Percentiles rank a stretch among this genome's conserved stretches.
These are phyloP conservation scores for Aethina tumida DNA, from an alignment of 1,140 invertebrate species.

Conservation along the genomic window DNA sequence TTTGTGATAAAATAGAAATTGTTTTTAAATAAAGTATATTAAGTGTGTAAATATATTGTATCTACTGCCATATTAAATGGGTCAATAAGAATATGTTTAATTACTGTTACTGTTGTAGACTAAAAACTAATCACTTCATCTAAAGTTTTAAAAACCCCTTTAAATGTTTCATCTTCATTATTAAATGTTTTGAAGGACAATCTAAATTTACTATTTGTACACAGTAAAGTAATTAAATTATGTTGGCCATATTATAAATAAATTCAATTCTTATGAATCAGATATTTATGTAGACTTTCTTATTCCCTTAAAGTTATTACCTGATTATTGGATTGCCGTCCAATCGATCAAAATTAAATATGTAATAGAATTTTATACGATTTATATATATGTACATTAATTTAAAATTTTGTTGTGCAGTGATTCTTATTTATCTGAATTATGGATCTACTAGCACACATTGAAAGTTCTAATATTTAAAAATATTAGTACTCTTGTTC, in stretches of 20 bases:
- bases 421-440: too few species aligned
- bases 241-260: neutral
- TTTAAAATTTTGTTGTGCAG: too few species aligned
- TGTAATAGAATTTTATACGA: slow-evolving; percentile 3
- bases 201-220: neutral
- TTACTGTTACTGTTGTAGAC: too few species aligned
- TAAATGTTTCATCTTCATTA: neutral
- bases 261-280: neutral
- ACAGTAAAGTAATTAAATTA: neutral
- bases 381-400: slow-evolving; percentile 14
- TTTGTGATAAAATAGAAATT: slow-evolving; percentile 9
- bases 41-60: slow-evolving; percentile 8
- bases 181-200: neutral
- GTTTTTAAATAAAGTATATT: slow-evolving; percentile 1
- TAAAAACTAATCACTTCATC: too few species aligned
- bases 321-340: slow-evolving; percentile 10
- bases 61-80: slow-evolving; percentile 13
- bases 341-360: slow-evolving; percentile 9
- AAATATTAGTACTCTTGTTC: slow-evolving; percentile 2
- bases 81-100: neutral
- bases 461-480: neutral
- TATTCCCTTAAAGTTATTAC: neutral
- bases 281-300: neutral
- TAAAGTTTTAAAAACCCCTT: too few species aligned
- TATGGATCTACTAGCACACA: slow-evolving; percentile 4